Percentiles rank a stretch among this genome's conserved stretches.
Conservation (phyloP, 2,113 vertebrate genomes). For the Haemorhous mexicanus region DNA sequence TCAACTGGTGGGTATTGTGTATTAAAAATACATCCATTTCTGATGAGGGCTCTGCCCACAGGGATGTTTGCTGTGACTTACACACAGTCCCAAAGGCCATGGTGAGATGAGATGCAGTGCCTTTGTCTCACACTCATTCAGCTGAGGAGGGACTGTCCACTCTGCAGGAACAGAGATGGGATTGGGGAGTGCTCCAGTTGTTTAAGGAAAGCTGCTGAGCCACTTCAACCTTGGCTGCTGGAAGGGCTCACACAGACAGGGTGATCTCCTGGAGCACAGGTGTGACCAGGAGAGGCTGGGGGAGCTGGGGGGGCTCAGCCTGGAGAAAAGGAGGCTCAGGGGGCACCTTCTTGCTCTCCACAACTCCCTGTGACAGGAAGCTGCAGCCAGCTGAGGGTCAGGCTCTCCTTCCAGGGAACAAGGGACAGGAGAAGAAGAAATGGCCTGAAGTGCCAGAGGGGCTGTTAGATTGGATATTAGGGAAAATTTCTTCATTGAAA, state of each 20-base stretch:
- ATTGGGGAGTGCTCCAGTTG: neutral
- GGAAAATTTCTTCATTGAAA: neutral
- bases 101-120: neutral
- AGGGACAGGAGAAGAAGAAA: neutral
- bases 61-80: neutral
- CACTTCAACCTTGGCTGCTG: neutral
- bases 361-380: neutral
- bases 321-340: neutral
- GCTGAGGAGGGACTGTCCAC: neutral
- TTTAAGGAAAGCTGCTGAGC: neutral
- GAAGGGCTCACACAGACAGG: neutral
- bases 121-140: neutral
- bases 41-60: neutral
- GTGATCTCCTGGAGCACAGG: neutral
- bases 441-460: neutral
- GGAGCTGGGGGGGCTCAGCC: neutral
- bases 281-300: rapidly evolving
- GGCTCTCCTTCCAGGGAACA: neutral
- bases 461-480: neutral
- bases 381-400: neutral
- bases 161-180: neutral
- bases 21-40: neutral
- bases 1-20: neutral
- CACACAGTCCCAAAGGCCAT: rapidly evolving
- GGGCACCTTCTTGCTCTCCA: neutral